A percentile compares a stretch with the other conserved stretches of the same genome.
These are phyloP conservation scores for Pao palembangensis DNA, from an alignment of 2,113 vertebrate genomes.

Conservation along the genomic window DNA sequence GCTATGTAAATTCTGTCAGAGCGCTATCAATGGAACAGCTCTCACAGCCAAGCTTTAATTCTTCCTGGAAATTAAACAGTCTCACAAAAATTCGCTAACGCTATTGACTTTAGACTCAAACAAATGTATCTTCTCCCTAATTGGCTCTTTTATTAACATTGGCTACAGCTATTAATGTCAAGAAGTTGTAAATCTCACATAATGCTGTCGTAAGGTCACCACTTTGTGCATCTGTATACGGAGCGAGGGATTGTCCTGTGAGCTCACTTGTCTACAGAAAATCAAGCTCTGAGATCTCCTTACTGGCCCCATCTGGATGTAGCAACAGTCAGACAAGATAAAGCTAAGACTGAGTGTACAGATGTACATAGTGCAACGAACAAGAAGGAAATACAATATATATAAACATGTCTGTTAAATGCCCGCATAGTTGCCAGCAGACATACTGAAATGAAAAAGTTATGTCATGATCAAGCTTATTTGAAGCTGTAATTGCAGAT, in stretches of 20 bases:
- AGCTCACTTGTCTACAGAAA: conserved; percentile 29
- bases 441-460: not conserved
- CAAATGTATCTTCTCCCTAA: conserved; percentile 32
- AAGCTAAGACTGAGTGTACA: conserved; percentile 11
- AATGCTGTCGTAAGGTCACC: conserved; percentile 38
- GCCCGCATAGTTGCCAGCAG: not conserved
- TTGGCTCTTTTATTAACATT: conserved; percentile 39
- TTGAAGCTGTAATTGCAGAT: conserved; percentile 7
- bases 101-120: conserved; percentile 26
- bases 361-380: conserved; percentile 2
- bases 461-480: not conserved
- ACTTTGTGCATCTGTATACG: conserved; percentile 27
- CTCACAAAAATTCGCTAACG: conserved; percentile 34
- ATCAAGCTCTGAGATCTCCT: conserved; percentile 53
- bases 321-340: conserved; percentile 39
- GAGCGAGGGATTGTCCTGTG: conserved; percentile 62
- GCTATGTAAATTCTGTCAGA: not conserved
- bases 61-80: conserved; percentile 32
- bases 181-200: conserved; percentile 27
- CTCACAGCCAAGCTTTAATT: conserved; percentile 16
- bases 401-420: not conserved
- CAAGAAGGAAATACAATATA: not conserved
- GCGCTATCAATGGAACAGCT: conserved; percentile 10
- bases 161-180: conserved; percentile 34
- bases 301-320: conserved; percentile 53